These are phyloP conservation scores for Halictus rubicundus DNA, from an alignment of 1,140 invertebrate species.

Conservation along the genomic window DNA sequence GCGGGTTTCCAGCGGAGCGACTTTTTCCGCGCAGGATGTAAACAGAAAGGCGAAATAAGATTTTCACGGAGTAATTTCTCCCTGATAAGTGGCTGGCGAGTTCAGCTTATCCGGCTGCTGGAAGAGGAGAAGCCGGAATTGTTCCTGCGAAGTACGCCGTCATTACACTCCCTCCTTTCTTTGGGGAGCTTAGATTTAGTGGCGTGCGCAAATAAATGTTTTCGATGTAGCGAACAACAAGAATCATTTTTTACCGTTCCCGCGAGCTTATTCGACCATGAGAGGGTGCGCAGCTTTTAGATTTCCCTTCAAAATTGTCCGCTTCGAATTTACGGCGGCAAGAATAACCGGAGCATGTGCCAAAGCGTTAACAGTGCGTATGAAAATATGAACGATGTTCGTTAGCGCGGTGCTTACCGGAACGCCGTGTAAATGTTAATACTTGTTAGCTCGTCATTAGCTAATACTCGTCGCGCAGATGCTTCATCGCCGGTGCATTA, in stretches of 20 bases:
- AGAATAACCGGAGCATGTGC: background rate
- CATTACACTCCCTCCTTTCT: constrained; percentile 47
- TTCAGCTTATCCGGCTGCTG: constrained; percentile 50
- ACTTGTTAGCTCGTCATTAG: too few relatives aligned
- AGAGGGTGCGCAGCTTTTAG: constrained; percentile 19
- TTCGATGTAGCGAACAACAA: constrained; percentile 62
- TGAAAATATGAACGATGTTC: too few relatives aligned
- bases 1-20: too few relatives aligned
- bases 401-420: too few relatives aligned
- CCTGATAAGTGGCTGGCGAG: constrained; percentile 58
- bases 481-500: constrained; percentile 1
- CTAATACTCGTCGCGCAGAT: background rate
- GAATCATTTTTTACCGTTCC: constrained; percentile 63
- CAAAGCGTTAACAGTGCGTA: constrained; percentile 5
- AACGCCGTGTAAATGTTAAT: background rate
- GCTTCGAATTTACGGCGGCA: constrained; percentile 9
- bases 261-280: constrained; percentile 46
- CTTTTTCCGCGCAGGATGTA: background rate
- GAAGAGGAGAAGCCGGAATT: constrained; percentile 57
- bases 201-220: constrained; percentile 61
- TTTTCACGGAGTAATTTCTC: constrained; percentile 57
- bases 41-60: constrained; percentile 36
- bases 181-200: constrained; percentile 61
- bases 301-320: constrained; percentile 15
- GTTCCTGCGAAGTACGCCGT: constrained; percentile 51